Conservation (phyloP, 2,888 invertebrate genomes). For the Andricus curvator region DNA sequence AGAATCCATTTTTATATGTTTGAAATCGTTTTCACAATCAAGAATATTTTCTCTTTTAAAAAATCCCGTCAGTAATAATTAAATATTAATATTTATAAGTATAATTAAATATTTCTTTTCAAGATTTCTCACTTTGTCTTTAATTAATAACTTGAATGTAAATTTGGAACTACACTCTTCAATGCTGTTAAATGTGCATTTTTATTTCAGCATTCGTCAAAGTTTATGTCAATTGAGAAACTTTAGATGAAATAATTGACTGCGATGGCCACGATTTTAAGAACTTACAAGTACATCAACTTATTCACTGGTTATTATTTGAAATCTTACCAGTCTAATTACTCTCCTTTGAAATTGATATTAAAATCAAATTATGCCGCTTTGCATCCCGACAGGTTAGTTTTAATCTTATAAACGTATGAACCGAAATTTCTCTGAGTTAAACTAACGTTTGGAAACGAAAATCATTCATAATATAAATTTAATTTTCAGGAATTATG, state of each 20-base stretch:
- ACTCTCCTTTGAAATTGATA: background rate
- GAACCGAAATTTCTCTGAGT: background rate
- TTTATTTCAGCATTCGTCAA: background rate
- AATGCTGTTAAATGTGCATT: background rate
- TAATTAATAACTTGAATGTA: no score
- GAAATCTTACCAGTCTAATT: background rate
- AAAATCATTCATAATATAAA: background rate
- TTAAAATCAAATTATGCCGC: background rate
- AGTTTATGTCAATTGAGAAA: background rate
- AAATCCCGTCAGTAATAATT: no score
- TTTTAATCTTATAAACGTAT: background rate
- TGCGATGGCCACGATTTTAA: conserved; percentile 23
- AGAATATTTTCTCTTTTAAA: no score
- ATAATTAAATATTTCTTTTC: no score
- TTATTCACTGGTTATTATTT: conserved; percentile 10
- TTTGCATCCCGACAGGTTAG: background rate
- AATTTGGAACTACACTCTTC: no score
- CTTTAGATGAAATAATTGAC: conserved; percentile 16
- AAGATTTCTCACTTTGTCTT: no score
- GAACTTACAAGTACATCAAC: conserved; percentile 8
- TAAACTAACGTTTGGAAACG: background rate
- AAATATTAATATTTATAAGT: no score
- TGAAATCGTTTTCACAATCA: no score
- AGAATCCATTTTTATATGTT: no score
- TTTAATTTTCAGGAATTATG: background rate